Evolutionary conservation across 2,888 invertebrate genomes (phyloP).

Genomic region (Sarcophaga subvicina): DNA sequence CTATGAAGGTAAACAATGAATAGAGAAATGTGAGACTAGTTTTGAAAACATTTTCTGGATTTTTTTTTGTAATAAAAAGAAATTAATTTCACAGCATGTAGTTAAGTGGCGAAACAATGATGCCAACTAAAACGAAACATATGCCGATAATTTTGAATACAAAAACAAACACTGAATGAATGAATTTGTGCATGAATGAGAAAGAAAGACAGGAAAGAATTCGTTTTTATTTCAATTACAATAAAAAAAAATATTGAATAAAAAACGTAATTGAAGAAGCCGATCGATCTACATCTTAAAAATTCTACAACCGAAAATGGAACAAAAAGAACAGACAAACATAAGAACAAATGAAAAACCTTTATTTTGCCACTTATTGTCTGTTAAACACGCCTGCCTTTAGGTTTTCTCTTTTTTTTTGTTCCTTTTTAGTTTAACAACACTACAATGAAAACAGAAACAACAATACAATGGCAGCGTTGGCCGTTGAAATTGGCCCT

Average conservation of each 20-base stretch:
- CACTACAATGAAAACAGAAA: background rate
- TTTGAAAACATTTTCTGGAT: conserved; percentile 16
- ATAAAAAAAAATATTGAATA: background rate
- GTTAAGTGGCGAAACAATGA: conserved; percentile 53
- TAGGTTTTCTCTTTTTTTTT: too few relatives aligned
- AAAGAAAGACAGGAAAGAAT: conserved; percentile 13
- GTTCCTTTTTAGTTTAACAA: background rate
- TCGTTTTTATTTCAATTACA: conserved; percentile 58
- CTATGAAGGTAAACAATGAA: conserved; percentile 23
- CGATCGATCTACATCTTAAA: conserved; percentile 54
- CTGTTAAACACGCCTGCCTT: conserved; percentile 57
- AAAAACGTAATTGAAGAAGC: conserved; percentile 66
- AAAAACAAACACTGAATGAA: conserved; percentile 3
- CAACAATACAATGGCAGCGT: conserved; percentile 13
- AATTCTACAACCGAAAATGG: conserved; percentile 12
- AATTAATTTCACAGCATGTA: conserved; percentile 63
- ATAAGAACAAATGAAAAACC: conserved; percentile 43
- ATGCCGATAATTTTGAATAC: conserved; percentile 48
- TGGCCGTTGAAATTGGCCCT: background rate
- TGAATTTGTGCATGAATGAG: conserved; percentile 14
- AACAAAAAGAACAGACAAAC: background rate
- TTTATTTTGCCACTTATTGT: conserved; percentile 69
- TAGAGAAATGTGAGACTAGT: background rate
- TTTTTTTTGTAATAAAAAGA: conserved; percentile 12
- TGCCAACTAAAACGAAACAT: conserved; percentile 36